phyloP scores from a whole-genome alignment of 2,113 vertebrate species.

The Nibea coibor region DNA sequence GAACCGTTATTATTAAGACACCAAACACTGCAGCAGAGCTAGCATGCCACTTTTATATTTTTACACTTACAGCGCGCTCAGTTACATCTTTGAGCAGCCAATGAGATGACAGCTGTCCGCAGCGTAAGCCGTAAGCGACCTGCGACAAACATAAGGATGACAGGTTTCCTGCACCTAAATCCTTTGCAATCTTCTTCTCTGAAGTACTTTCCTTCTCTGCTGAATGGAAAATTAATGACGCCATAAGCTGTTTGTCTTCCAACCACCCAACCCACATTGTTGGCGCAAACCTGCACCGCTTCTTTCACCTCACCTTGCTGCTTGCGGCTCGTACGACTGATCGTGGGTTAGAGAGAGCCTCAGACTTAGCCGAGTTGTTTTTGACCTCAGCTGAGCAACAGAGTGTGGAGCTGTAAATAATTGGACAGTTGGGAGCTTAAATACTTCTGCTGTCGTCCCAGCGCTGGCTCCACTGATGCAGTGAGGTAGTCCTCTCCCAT shows the following conservation, averaged over 20 bases:
- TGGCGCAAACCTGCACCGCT: background rate
- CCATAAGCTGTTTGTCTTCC: background rate
- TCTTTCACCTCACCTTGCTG: background rate
- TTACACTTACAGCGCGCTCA: too few relatives aligned
- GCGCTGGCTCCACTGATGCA: constrained; percentile 34
- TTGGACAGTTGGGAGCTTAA: constrained; percentile 52
- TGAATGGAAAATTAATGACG: background rate
- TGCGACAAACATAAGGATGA: background rate
- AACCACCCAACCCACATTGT: background rate
- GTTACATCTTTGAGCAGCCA: background rate
- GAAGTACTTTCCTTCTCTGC: background rate
- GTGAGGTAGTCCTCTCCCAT: constrained; percentile 14
- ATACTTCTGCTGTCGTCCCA: constrained; percentile 31
- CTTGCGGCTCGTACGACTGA: background rate
- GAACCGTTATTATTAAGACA: background rate
- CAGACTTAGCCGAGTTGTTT: constrained; percentile 11
- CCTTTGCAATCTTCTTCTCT: background rate
- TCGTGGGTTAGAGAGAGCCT: constrained; percentile 9
- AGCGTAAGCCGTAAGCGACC: background rate
- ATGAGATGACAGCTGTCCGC: background rate
- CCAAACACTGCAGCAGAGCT: background rate
- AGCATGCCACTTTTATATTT: background rate
- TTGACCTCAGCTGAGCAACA: constrained; percentile 34
- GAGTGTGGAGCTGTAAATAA: constrained; percentile 58
- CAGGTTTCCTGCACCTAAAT: background rate